Evolutionary conservation across 92 coral and sea anemone species (phyloP).

Genomic region (Porites lobata): DNA sequence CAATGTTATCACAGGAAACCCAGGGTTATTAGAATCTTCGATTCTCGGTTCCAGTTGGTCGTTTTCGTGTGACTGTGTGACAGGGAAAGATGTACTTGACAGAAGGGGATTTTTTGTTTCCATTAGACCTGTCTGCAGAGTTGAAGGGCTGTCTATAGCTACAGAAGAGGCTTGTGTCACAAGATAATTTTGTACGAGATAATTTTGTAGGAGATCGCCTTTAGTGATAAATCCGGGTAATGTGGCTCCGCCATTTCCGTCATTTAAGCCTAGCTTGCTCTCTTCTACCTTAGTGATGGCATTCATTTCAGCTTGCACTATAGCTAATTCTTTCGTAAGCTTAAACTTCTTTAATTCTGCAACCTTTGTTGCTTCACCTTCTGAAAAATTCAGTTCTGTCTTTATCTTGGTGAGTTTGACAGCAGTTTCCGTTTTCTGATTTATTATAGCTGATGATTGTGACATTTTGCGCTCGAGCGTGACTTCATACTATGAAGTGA

Average conservation of each 20-base stretch:
- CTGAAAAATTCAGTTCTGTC: slow-evolving; percentile 31
- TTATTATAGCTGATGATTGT: slow-evolving; percentile 2
- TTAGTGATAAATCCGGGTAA: slow-evolving; percentile 1
- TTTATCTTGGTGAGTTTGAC: neutral
- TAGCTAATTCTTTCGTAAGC: slow-evolving; percentile 22
- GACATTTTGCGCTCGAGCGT: neutral
- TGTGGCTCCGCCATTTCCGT: neutral
- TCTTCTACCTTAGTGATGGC: neutral
- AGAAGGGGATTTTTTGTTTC: neutral
- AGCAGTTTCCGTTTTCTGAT: neutral
- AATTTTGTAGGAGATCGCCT: slow-evolving; percentile 5
- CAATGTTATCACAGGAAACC: neutral
- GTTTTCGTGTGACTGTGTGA: neutral
- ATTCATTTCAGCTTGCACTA: slow-evolving; percentile 31
- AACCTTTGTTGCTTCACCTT: slow-evolving; percentile 11
- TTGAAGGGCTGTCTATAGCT: neutral
- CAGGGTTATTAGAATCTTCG: neutral
- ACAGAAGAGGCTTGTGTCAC: neutral
- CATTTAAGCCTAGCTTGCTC: neutral
- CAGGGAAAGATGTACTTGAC: too few relatives aligned
- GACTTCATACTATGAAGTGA: neutral
- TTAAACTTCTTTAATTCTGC: slow-evolving; percentile 19
- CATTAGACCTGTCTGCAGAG: neutral
- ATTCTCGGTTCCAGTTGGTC: neutral
- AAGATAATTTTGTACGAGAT: slow-evolving; percentile 7